These are phyloP conservation scores for Lampropteryx suffumata DNA, from an alignment of 2,888 invertebrate genomes.

Conservation along the genomic window DNA sequence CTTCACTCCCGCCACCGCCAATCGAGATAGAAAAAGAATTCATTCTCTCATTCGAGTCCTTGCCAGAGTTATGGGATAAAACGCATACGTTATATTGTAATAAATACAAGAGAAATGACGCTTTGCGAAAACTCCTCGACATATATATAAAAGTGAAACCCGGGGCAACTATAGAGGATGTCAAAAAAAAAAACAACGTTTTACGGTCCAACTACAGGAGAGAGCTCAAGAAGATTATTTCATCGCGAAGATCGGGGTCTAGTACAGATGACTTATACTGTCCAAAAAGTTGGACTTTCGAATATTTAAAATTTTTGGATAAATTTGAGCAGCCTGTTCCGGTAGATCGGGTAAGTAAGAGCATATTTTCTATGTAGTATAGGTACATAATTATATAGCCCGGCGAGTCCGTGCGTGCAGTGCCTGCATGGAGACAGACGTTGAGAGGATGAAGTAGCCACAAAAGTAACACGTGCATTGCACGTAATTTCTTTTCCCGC, in stretches of 20 bases:
- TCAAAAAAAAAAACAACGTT: constrained; percentile 12
- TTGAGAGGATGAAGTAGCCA: constrained; percentile 9
- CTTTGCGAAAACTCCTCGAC: constrained; percentile 19
- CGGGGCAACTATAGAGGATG: constrained; percentile 9
- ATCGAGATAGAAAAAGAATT: constrained; percentile 18
- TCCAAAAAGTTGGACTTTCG: constrained; percentile 27
- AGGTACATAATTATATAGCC: constrained; percentile 17
- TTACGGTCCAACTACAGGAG: constrained; percentile 21
- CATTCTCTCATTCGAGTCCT: constrained; percentile 11
- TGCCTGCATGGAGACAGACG: constrained; percentile 13
- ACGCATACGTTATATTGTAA: constrained; percentile 18
- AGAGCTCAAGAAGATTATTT: constrained; percentile 24
- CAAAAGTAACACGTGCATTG: constrained; percentile 10
- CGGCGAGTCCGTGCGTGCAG: constrained; percentile 13
- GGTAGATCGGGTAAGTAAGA: constrained; percentile 17
- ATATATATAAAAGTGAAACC: constrained; percentile 22
- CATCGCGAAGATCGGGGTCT: constrained; percentile 20
- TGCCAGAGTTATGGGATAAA: constrained; percentile 17
- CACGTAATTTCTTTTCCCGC: constrained; percentile 4
- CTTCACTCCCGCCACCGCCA: constrained; percentile 20
- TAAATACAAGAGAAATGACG: constrained; percentile 21
- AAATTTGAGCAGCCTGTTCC: constrained; percentile 23
- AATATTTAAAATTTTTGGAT: constrained; percentile 21
- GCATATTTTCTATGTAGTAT: constrained; percentile 19
- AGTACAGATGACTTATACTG: constrained; percentile 19